These are phyloP conservation scores for Rattus rattus DNA, from an alignment of 2,113 vertebrate species.

Conservation along the genomic window DNA sequence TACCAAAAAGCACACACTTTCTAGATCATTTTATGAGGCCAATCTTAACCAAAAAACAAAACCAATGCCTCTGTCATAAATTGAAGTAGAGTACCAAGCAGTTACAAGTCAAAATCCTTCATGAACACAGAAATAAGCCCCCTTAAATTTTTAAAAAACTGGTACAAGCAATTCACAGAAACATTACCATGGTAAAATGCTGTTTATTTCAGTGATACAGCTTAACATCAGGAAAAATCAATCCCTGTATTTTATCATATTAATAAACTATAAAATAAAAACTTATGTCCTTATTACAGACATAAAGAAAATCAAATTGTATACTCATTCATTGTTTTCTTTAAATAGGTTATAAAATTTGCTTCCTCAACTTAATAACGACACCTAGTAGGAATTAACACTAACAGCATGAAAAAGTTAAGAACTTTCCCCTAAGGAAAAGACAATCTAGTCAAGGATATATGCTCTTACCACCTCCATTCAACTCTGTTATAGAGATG, in stretches of 20 bases:
- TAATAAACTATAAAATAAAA: neutral
- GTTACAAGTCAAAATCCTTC: neutral
- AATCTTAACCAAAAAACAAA: neutral
- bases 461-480: neutral
- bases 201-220: neutral
- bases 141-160: neutral
- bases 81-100: neutral
- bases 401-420: neutral
- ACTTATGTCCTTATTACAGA: neutral
- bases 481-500: neutral
- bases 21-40: neutral
- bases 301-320: neutral
- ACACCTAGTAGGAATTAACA: neutral
- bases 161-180: neutral
- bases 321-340: neutral
- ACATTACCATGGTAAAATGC: neutral
- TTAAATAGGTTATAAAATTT: neutral
- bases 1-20: neutral
- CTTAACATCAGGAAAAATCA: neutral
- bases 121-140: neutral
- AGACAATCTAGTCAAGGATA: neutral
- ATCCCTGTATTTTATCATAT: neutral
- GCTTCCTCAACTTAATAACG: neutral
- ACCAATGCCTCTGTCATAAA: neutral
- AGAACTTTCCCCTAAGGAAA: neutral